Evolutionary conservation across 2,113 vertebrate species (phyloP).

Genomic region (Mormyrus lacerda): DNA sequence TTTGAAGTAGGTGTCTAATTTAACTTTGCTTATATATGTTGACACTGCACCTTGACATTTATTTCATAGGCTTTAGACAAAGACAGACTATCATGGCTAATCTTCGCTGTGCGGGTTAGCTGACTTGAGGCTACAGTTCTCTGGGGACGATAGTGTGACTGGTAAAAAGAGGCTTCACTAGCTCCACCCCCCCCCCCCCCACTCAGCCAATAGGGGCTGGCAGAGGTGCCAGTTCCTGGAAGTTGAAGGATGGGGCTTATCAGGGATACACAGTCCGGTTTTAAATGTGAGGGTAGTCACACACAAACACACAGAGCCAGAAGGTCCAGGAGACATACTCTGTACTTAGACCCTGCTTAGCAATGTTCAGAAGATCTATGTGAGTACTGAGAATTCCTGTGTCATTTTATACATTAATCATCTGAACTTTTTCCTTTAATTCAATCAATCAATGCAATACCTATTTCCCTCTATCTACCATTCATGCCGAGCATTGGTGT

Average conservation of each 20-base stretch:
- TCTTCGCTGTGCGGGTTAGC: neutral
- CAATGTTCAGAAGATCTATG: neutral
- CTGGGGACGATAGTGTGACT: neutral
- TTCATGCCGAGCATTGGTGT: neutral
- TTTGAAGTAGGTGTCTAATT: neutral
- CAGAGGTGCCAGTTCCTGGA: conserved; percentile 34
- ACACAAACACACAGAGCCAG: neutral
- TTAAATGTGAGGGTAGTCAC: conserved; percentile 25
- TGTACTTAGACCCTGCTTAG: neutral
- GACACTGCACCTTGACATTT: neutral
- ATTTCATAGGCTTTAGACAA: neutral
- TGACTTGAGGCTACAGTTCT: neutral
- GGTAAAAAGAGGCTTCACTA: neutral
- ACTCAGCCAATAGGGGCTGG: conserved; percentile 32
- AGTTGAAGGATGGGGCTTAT: conserved; percentile 34
- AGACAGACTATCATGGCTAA: neutral
- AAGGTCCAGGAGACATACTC: neutral
- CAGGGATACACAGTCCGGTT: conserved; percentile 39
- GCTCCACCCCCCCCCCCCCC: neutral
- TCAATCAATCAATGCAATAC: neutral
- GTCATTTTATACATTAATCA: neutral
- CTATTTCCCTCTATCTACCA: neutral
- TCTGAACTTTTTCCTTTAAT: neutral
- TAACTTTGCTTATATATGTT: neutral
- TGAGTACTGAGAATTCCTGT: neutral